Conservation (phyloP, 2,113 vertebrate species). For the Orycteropus afer region DNA sequence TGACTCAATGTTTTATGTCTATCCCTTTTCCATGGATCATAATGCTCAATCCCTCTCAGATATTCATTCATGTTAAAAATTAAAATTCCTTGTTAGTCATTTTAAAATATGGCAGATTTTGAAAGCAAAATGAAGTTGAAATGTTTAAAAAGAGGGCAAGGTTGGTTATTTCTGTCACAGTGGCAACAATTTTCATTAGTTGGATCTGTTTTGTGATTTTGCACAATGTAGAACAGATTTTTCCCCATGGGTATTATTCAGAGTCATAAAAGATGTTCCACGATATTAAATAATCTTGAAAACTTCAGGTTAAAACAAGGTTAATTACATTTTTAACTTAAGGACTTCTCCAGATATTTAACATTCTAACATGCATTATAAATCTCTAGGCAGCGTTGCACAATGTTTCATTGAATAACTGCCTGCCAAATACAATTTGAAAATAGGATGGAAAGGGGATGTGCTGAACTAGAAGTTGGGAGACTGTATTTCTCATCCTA, state of each 20-base stretch:
- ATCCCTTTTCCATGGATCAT: not conserved
- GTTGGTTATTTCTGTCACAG: not conserved
- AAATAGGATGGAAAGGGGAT: not conserved
- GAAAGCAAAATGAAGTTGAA: not conserved
- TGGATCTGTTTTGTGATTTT: not conserved
- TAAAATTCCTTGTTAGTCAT: not conserved
- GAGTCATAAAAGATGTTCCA: not conserved
- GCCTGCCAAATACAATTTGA: not conserved
- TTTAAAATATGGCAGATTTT: not conserved
- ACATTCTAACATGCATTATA: not conserved
- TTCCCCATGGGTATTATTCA: not conserved
- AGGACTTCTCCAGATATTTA: not conserved
- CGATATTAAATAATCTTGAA: not conserved
- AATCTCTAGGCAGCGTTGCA: not conserved
- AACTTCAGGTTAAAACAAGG: conserved; percentile 4
- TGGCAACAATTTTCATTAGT: not conserved
- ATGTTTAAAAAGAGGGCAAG: not conserved
- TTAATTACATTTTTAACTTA: not conserved
- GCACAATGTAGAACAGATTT: not conserved
- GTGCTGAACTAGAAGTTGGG: not conserved
- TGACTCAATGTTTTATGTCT: not conserved
- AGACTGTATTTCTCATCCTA: not conserved
- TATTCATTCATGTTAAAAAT: not conserved
- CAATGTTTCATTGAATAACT: not conserved
- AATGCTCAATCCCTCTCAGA: not conserved